Base-by-base conservation (phyloP, 2,888 invertebrate genomes). In the Netelia virgata region DNA sequence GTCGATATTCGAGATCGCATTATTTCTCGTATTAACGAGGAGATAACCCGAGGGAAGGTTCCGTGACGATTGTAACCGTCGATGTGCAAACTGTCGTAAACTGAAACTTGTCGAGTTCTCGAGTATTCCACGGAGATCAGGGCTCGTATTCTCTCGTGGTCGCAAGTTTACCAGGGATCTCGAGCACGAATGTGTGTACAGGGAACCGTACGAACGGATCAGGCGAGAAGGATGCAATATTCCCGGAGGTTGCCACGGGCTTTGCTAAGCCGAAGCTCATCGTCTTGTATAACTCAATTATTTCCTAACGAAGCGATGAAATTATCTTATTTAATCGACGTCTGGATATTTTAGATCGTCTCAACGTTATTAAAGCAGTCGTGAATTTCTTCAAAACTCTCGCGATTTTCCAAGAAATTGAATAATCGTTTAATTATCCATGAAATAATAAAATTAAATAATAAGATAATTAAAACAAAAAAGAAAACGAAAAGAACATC, bases 301-400 rank as follows among this genome's bases (percentile, higher is more conserved):
- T 14, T 3, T 68, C 43, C 23, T 68, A 43, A 50, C 57, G 66
- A 57, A 57, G 43, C 43, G 47, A 76, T 68, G 9, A 23, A 47
- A 76, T 76, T 68, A 66, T 43, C 20, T 57, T 57, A 59, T 68
- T 76, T 59, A 47, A 36, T 68, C 68, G 68, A 76, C 11, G 63
- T 11, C 28, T n/a, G 28, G 11, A 68, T 59, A 64, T 64, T 64
- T 47, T 3, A 47, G 47, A 6, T 47, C 14, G 14, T 14, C 47
- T 14, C 14, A 14, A 47, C 47, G 14, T 10, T 47, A 47, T 47
- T 47, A 47, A 47, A 11, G 47, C 10, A 14, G 47, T 47, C 14
- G 47, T 47, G 47, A 47, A 14, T 10, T 10, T 47, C 14, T 36
- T 36, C 36, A 6, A 36, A 14, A 47, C 47, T 47, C 47, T 47